phyloP scores from a whole-genome alignment of 2,888 invertebrate genomes.

The Thereva unica region DNA sequence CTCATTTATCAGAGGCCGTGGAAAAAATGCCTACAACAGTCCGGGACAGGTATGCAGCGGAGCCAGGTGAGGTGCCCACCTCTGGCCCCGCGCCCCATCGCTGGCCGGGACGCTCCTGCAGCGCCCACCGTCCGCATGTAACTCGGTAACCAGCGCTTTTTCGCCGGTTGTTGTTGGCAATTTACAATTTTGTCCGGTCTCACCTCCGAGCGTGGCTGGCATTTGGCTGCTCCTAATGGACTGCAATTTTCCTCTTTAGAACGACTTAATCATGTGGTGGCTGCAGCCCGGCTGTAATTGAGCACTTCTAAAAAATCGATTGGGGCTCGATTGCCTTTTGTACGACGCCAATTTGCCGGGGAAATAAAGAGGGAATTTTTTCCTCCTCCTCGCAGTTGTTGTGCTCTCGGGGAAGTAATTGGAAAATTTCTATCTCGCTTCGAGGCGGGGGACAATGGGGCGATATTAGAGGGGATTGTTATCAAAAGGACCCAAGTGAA shows the following conservation, averaged over 20 bases:
- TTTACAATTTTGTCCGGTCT: constrained; percentile 25
- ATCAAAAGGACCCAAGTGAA: too few relatives aligned
- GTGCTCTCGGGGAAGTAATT: too few relatives aligned
- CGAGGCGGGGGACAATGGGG: too few relatives aligned
- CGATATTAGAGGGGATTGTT: too few relatives aligned
- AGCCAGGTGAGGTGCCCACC: neutral
- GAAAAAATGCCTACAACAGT: neutral
- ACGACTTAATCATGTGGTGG: constrained; percentile 21
- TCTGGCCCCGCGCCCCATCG: neutral
- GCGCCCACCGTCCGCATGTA: neutral
- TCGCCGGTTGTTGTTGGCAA: constrained; percentile 8
- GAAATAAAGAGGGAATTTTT: too few relatives aligned
- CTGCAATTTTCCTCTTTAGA: constrained; percentile 21
- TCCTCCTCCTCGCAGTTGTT: too few relatives aligned
- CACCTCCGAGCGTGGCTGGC: neutral
- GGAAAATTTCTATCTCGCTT: too few relatives aligned
- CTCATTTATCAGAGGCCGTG: neutral
- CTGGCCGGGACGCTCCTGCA: neutral
- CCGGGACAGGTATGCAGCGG: neutral
- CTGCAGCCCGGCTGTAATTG: neutral
- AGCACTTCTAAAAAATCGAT: too few relatives aligned
- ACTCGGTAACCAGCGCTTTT: constrained; percentile 21
- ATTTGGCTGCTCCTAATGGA: constrained; percentile 9
- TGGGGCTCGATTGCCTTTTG: too few relatives aligned
- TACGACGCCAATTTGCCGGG: too few relatives aligned